phyloP scores from a whole-genome alignment of 2,797 vertebrate genomes.

The Rhincodon typus region DNA sequence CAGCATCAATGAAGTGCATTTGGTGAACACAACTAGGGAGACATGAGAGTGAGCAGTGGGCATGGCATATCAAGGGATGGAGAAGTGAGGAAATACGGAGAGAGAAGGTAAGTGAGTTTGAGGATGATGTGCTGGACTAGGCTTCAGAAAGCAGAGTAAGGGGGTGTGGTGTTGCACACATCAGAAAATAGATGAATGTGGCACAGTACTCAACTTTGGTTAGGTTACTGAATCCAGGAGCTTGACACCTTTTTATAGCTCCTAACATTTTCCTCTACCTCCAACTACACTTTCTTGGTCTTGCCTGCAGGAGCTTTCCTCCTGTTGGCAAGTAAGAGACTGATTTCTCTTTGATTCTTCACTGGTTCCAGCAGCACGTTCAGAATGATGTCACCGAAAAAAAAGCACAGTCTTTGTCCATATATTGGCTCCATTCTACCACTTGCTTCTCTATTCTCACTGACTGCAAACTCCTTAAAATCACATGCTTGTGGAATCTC shows the following conservation, averaged over 20 bases:
- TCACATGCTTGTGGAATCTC: not conserved
- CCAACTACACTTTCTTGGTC: not conserved
- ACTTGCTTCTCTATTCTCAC: not conserved
- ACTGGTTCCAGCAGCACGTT: not conserved
- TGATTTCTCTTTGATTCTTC: not conserved
- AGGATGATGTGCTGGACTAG: not conserved
- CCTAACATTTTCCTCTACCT: not conserved
- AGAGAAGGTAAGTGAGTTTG: not conserved
- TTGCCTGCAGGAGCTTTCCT: not conserved
- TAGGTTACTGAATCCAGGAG: not conserved
- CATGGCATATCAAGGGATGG: not conserved
- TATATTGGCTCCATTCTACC: not conserved
- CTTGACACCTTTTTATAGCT: not conserved
- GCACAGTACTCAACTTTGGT: not conserved
- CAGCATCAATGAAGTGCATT: not conserved
- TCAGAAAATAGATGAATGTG: not conserved
- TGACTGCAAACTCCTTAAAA: not conserved
- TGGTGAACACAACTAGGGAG: not conserved
- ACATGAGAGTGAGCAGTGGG: not conserved
- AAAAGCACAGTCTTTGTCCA: not conserved
- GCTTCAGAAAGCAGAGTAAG: not conserved
- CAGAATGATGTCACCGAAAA: not conserved
- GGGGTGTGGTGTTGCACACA: not conserved
- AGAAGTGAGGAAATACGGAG: not conserved
- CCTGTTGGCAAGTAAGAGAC: not conserved